phyloP scores from a whole-genome alignment of 2,888 invertebrate genomes.

The Theretra japonica region DNA sequence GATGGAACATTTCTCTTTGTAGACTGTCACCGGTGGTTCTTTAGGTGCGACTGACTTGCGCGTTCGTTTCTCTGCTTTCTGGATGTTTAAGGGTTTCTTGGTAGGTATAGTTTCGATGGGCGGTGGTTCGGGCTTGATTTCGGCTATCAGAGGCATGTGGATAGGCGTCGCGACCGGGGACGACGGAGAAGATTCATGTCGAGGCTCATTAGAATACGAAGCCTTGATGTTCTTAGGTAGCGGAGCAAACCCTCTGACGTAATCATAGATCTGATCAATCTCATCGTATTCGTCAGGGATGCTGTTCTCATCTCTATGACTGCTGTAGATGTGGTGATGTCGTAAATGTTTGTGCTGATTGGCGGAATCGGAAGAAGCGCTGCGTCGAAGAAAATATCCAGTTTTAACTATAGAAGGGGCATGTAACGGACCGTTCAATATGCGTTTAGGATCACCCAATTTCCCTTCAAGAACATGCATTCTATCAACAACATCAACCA shows the following conservation, averaged over 20 bases:
- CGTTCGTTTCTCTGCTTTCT: constrained; percentile 90
- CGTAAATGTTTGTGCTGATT: constrained; percentile 84
- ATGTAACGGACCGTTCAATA: constrained; percentile 73
- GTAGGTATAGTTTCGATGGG: constrained; percentile 96
- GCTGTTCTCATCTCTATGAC: constrained; percentile 87
- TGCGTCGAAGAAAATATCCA: constrained; percentile 89
- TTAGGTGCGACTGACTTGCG: constrained; percentile 87
- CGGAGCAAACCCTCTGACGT: constrained; percentile 96
- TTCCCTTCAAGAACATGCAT: constrained; percentile 93
- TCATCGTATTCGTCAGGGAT: constrained; percentile 95
- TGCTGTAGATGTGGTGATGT: constrained; percentile 82
- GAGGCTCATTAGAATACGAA: constrained; percentile 83
- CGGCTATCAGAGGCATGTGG: constrained; percentile 81
- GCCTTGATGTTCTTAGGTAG: constrained; percentile 92
- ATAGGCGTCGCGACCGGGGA: constrained; percentile 84
- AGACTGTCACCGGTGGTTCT: constrained; percentile 82
- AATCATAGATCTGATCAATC: constrained; percentile 98
- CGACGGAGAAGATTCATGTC: constrained; percentile 84
- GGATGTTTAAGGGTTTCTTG: constrained; percentile 86
- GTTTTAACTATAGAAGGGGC: constrained; percentile 83
- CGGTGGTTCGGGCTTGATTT: constrained; percentile 93
- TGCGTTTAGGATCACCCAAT: constrained; percentile 87
- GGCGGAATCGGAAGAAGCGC: constrained; percentile 91
- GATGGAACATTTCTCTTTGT: constrained; percentile 84
- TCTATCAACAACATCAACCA: constrained; percentile 91